These are phyloP conservation scores for Ochotona princeps DNA, from an alignment of 2,113 vertebrate species.

Conservation along the genomic window DNA sequence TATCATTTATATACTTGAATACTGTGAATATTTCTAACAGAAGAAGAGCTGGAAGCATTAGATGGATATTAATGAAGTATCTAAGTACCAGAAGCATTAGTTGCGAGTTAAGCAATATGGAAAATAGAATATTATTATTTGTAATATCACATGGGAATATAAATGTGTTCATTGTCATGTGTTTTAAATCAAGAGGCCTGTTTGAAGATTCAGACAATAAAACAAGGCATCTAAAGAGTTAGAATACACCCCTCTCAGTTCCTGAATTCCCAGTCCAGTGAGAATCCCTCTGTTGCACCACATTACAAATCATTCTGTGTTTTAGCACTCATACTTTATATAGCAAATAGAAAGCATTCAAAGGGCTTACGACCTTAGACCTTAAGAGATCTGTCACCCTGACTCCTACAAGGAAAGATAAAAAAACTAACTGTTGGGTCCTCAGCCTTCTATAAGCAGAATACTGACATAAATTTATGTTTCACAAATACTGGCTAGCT, in stretches of 20 bases:
- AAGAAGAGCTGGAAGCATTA: conserved; percentile 50
- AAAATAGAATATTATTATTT: conserved; percentile 4
- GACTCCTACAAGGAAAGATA: background rate
- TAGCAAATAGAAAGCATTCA: conserved; percentile 7
- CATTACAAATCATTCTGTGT: background rate
- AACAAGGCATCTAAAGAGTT: background rate
- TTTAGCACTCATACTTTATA: background rate
- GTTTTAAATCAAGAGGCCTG: conserved; percentile 36
- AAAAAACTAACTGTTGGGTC: conserved; percentile 4
- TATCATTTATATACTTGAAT: conserved; percentile 66
- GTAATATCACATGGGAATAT: conserved; percentile 9
- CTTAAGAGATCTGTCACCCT: background rate
- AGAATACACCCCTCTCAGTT: background rate
- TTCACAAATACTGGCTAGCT: background rate
- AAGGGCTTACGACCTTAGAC: background rate
- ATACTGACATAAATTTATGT: background rate
- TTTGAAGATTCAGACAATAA: conserved; percentile 2
- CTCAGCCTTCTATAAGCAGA: background rate
- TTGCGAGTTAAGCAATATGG: background rate
- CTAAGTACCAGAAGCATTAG: conserved; percentile 56
- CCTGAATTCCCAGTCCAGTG: background rate
- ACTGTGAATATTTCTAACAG: conserved; percentile 61
- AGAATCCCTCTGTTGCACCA: background rate
- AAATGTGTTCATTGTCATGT: background rate
- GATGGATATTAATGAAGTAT: conserved; percentile 70